These are phyloP conservation scores for Ianthella basta DNA, from an alignment of 37 sponge, comb jelly and placozoan genomes.

Conservation along the genomic window DNA sequence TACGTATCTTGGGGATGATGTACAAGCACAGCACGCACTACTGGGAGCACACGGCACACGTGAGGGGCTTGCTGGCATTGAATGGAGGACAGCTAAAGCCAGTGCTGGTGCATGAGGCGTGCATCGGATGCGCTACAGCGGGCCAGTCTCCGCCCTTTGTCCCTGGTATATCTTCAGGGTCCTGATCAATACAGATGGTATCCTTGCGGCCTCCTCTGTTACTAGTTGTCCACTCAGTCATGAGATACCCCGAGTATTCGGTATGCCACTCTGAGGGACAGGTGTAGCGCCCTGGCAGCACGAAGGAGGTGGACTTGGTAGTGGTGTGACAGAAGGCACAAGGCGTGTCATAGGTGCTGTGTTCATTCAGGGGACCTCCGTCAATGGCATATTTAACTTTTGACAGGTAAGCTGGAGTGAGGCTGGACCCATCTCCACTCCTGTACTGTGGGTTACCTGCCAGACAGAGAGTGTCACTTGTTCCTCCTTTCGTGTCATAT, in stretches of 20 bases:
- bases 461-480: too few species aligned
- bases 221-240: background rate
- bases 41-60: background rate
- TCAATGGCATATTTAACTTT: too few species aligned
- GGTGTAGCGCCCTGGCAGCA: slow-evolving; percentile 13
- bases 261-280: background rate
- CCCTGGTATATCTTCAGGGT: background rate
- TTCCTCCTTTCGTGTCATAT: too few species aligned
- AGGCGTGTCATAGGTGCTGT: too few species aligned
- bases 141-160: background rate
- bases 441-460: too few species aligned
- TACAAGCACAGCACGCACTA: too few species aligned
- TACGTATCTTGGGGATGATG: background rate
- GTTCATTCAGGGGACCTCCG: too few species aligned
- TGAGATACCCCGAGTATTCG: slow-evolving; percentile 9
- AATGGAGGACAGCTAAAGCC: background rate
- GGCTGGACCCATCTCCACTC: too few species aligned
- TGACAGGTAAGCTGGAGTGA: too few species aligned
- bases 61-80: background rate
- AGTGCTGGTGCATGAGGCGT: background rate
- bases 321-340: too few species aligned
- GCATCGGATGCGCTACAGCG: background rate
- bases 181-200: background rate
- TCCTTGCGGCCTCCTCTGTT: background rate
- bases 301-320: slow-evolving; percentile 2